These are phyloP conservation scores for Andricus curvator DNA, from an alignment of 2,888 invertebrate genomes.

Conservation along the genomic window DNA sequence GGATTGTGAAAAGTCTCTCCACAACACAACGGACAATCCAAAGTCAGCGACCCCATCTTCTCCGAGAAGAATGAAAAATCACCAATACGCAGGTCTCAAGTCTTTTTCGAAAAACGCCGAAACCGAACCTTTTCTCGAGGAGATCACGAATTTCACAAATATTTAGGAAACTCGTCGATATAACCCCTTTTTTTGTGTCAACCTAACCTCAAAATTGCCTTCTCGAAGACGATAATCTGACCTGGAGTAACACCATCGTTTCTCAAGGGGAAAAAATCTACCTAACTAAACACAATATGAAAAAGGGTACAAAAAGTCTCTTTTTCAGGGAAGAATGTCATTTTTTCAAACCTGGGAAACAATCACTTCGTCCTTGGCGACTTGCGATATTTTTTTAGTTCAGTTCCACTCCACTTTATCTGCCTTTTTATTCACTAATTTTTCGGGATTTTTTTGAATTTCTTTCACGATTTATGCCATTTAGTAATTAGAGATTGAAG, in stretches of 20 bases:
- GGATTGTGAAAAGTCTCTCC: conserved; percentile 82
- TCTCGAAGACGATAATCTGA: background rate
- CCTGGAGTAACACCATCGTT: background rate
- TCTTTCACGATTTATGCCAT: conserved; percentile 2
- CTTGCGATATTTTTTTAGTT: background rate
- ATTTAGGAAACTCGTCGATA: conserved; percentile 35
- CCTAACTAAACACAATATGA: background rate
- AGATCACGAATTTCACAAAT: conserved; percentile 12
- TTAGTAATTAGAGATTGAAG: conserved; percentile 58
- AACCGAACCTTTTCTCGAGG: conserved; percentile 27
- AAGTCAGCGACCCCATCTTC: conserved; percentile 80
- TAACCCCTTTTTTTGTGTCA: conserved; percentile 2
- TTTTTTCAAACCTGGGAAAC: background rate
- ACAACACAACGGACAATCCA: conserved; percentile 84
- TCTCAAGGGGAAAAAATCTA: background rate
- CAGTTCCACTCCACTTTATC: background rate
- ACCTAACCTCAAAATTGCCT: background rate
- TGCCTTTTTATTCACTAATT: background rate
- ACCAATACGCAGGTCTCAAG: conserved; percentile 7
- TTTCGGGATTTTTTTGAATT: background rate
- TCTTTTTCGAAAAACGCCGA: background rate
- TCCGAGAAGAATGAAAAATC: conserved; percentile 36
- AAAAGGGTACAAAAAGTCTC: background rate
- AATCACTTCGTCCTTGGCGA: background rate
- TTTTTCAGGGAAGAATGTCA: background rate